Evolutionary conservation across 2,888 invertebrate species (phyloP), one percentile per base, ranked within the genome.

Genomic region (Lampropteryx suffumata): DNA sequence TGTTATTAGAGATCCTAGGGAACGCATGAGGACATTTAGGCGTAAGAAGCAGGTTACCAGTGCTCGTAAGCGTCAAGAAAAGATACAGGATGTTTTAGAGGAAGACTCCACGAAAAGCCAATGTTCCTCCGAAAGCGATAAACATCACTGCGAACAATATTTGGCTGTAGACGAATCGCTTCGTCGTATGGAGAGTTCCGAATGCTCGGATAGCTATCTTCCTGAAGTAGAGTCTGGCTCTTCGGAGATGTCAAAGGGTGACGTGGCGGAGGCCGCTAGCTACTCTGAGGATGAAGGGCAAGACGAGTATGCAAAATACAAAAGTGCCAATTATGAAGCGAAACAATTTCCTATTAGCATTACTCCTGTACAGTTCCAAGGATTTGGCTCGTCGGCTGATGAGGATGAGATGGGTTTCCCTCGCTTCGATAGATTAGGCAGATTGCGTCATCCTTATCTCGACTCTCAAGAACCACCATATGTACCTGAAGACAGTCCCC

Each of bases 341-440:
- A 84, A 85, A 63, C 85, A 87, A 55, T 89, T 84, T 52, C 84
- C 89, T 1, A 79, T 88, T 13, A 87, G 79, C 61, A 90, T 90
- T 48, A 85, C 89, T 48, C 90, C 89, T 14, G 88, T 86, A 37
- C 86, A 90, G 56, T 93, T 93, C 62, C 92, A 92, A 81, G 92
- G 92, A 13, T 90, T 93, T 41, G 93, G 93, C 13, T 92, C 92
- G 62, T 92, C 92, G 3, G 92, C 92, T 35, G 92, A 92, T 67
- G 93, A 93, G 44, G 93, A 93, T 63, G 93, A 93, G 81, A 93
- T 92, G 92, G 93, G 93, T 11, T 93, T 93, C 57, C 93, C 93
- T 11, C 82, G 92, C 27, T 93, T 92, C 57, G 92, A 93, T 70
- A 89, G 93, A 34, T 66, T 93, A 29, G 91, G 93, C 30, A 91